Evolutionary conservation across 2,888 invertebrate genomes (phyloP), one percentile per base, ranked within the genome.

Genomic region (Nymphalis urticae): DNA sequence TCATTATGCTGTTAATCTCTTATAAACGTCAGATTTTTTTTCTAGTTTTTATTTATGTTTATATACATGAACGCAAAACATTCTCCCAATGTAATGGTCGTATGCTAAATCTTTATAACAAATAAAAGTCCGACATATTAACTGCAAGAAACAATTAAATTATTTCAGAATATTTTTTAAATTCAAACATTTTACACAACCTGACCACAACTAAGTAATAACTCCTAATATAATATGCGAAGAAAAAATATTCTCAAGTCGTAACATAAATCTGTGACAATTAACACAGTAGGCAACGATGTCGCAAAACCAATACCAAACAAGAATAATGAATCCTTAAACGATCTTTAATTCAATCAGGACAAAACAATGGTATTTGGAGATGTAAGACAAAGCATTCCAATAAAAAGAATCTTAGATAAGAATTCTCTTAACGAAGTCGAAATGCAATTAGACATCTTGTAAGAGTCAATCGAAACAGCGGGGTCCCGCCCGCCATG

Each of bases 401-500:
- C 64, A 70, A 64, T 69, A 73, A 74, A 75, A 72, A 71, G 47
- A 42, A 66, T 75, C 73, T 74, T 67, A 72, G 67, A 73, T 77
- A 79, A 82, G 74, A 75, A 77, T 73, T 75, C 76, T 81, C 79
- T 84, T 85, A 84, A 84, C 73, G 82, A 81, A 84, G 75, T 80
- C 78, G 72, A 78, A 81, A 77, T 74, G 76, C 77, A 77, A 78
- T 78, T 78, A 77, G 75, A 72, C 54, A 32, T 73, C 71, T 72
- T 69, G 70, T 74, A 76, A 77, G 73, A 76, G 76, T 76, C 80
- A 78, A 79, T 79, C 78, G 77, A 82, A 85, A 78, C 85, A 86
- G 86, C 84, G 81, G 85, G 85, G 77, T 76, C 60, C 68, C 73
- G 64, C 75, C 71, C 76, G 74, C 74, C 72, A 76, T 73, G 77